Evolutionary conservation across 2,113 vertebrate species (phyloP), one percentile per base, ranked within the genome.

Genomic region (Pseudopodoces humilis): DNA sequence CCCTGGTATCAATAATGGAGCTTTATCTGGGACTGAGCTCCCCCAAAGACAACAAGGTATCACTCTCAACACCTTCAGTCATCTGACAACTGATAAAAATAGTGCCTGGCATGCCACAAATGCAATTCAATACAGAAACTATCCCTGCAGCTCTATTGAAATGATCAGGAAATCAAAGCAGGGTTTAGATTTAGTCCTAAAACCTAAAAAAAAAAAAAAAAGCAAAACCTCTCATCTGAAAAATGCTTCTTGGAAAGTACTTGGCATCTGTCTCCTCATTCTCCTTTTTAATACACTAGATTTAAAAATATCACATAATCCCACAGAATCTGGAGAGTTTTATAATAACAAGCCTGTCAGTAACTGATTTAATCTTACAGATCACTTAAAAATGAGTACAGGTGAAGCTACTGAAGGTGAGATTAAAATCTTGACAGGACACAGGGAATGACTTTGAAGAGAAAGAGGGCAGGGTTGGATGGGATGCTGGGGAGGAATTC

Each of bases 401-500:
- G 70, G 14, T 10, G 76, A 21, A 69, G 31, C 6, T 43, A 13
- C 24, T 31, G 56, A 33, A 31, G 62, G 53, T 15, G 37, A 53
- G 19, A 35, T 16, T 4, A 37, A 35, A 14, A 59, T 23, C 31
- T 9, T 52, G 33, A 39, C 11, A 80, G 67, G 43, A 63, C 25
- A 31, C 7, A 9, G 28, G 41, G 3, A 16, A 55, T 4, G 12
- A 8, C 17, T 75, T 20, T 2, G 6, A 25, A 71, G 46, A 43
- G 37, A 15, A 60, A n/a, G 18, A 77, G 17, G 47, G 20, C 1
- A 82, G 31, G 75, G 33, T 1, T 2, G 35, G 19, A 11, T 6
- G 13, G 44, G 33, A 12, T 5, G 1, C 1, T 7, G 64, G 49
- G 27, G 2, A 71, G 46, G 33, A 12, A 20, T 31, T 23, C 0